Base-by-base conservation (phyloP, 2,797 vertebrate species). In the Alauda arvensis region DNA sequence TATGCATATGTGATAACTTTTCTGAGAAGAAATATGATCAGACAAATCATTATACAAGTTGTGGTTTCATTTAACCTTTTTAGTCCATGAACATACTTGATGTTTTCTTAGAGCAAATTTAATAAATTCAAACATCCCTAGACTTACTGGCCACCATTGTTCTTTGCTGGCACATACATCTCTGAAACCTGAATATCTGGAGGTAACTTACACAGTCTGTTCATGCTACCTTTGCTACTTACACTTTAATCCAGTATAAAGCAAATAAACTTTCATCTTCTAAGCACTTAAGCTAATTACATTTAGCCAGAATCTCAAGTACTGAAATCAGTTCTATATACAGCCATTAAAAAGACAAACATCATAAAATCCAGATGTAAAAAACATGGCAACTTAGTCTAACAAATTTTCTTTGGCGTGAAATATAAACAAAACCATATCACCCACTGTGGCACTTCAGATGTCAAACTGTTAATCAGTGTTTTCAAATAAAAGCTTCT, bases 311-410 rank as follows among this genome's bases (percentile, higher is more conserved):
- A 92, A 85, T 43, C 80, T 88, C 78, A 83, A 94, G 71, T 76
- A 81, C 67, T 76, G 18, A 81, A 90, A 94, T 93, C 33, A 70
- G 83, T 87, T 89, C 93, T 94, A 84, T 25, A 29, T 57, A 48
- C 81, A 82, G 72, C 72, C 89, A 93, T 94, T 91, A 90, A 37
- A 83, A 92, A 95, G 94, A 80, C 93, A 95, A 86, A 89, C 88
- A 89, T 95, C 95, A 96, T 93, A 88, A 96, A 95, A 95, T 90
- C 95, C 96, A 97, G 95, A 96, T 96, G 95, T 91, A 88, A 91
- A 83, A 90, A 89, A 61, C 84, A 91, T 76, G 85, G 76, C 91
- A 93, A 85, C 94, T 95, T 94, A 94, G 81, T 82, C 88, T 89
- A 95, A 96, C 93, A 96, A 95, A 96, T 96, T 94, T 95, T 90